Percentiles rank a stretch among this genome's conserved stretches.
Evolutionary conservation across 2,113 vertebrate genomes (phyloP).

Genomic region (Aegithalos caudatus): DNA sequence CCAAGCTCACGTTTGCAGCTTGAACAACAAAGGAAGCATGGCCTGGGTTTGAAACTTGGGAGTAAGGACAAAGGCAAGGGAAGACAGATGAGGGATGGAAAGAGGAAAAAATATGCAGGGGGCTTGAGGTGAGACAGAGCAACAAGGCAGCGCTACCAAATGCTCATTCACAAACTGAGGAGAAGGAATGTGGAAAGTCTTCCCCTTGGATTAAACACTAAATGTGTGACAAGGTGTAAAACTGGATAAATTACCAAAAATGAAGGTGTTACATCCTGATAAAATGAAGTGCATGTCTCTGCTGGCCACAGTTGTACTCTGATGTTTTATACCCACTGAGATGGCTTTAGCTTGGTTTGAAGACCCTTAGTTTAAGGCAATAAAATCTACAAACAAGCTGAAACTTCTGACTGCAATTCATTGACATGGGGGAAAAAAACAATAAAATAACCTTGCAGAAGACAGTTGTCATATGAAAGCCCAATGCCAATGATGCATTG

Average conservation of each 20-base stretch:
- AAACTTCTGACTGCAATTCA: not conserved
- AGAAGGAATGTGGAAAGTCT: not conserved
- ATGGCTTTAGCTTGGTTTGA: not conserved
- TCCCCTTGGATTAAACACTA: not conserved
- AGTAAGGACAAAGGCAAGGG: not conserved
- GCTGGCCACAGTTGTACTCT: not conserved
- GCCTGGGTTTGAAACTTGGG: not conserved
- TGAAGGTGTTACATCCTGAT: not conserved
- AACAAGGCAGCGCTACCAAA: not conserved
- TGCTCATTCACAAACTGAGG: not conserved
- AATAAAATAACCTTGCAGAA: not conserved
- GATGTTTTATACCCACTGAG: not conserved
- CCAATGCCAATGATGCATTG: not conserved
- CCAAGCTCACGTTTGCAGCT: not conserved
- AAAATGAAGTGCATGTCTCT: not conserved
- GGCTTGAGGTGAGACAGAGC: not conserved
- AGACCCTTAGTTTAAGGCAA: not conserved
- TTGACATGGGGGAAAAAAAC: not conserved
- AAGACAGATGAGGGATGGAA: not conserved
- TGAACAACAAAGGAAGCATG: not conserved
- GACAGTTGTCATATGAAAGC: not conserved
- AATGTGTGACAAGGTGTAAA: not conserved
- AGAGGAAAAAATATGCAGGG: rapidly evolving
- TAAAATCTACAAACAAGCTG: not conserved
- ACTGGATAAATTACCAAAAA: not conserved